Base-by-base conservation (phyloP, 1,140 invertebrate species). In the Euura saliciscinereae region DNA sequence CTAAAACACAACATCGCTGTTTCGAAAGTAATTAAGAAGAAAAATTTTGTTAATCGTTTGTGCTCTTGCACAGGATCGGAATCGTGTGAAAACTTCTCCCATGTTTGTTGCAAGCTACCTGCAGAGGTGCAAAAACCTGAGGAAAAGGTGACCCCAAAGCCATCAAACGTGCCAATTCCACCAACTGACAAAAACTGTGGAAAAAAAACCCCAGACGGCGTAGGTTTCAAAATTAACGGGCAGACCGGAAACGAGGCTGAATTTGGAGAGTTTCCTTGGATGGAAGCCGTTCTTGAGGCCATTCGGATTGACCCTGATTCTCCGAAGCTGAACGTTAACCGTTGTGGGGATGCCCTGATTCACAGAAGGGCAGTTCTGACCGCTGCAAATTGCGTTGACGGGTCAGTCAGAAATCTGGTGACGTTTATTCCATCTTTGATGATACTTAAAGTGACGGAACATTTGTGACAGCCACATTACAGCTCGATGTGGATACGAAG, bases 191-290 rank as follows among this genome's bases (percentile, higher is more conserved):
- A 78, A 6, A 89, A 90, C 5, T 97, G 95, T 75, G 95, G 95
- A 0, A 88, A 89, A 70, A 87, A 93, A 45, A 92, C 95, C 78
- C 84, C 89, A 0, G 85, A 92, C 0, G 94, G 94, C 2, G 88
- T 95, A 6, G 92, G 91, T 43, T 91, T 93, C 76, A 82, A 90
- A 2, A 94, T 95, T 68, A 93, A 89, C 0, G 93, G 93, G 0
- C 88, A 90, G 45, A 84, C 78, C 0, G 87, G 93, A 46, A 89
- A 90, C 28, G 93, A 93, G 78, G 86, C 92, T 0, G 90, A 94
- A 77, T 93, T 92, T 74, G 92, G 89, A 2, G 93, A 95, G 82
- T 96, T 95, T 83, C 94, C 94, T 0, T 96, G 94, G 94, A 95
- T 95, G 93, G 91, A 94, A 0, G 94, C 94, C 0, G 88, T 96